These are phyloP conservation scores for Poeciliopsis occidentalis DNA, from an alignment of 2,113 vertebrate genomes.

Conservation along the genomic window DNA sequence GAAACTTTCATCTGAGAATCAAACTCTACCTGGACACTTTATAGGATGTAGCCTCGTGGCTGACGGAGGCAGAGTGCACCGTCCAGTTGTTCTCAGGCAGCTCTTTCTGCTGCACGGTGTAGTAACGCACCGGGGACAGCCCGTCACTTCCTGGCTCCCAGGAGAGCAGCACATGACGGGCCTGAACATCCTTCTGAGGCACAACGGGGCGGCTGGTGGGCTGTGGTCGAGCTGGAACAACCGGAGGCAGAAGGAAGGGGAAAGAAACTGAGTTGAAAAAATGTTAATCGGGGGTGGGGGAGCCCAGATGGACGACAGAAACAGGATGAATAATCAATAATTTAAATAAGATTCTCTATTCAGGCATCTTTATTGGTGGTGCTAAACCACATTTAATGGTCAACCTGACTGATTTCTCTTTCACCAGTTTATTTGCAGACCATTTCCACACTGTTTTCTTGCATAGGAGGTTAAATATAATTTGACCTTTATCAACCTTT, in stretches of 20 bases:
- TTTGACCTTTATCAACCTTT: neutral
- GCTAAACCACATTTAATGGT: neutral
- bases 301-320: neutral
- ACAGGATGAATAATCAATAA: neutral
- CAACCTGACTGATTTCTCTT: neutral
- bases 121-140: constrained; percentile 94
- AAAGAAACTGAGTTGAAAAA: neutral
- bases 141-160: constrained; percentile 97
- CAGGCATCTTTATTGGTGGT: neutral
- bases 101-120: constrained; percentile 91
- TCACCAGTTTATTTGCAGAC: neutral
- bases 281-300: neutral
- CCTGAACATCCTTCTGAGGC: constrained; percentile 80
- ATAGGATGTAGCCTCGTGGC: constrained; percentile 86
- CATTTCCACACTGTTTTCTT: too few relatives aligned
- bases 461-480: too few relatives aligned
- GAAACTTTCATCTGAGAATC: neutral
- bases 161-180: constrained; percentile 87
- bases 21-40: constrained; percentile 86
- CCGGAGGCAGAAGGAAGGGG: neutral
- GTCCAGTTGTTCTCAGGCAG: constrained; percentile 88
- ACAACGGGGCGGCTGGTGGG: constrained; percentile 89
- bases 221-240: constrained; percentile 75
- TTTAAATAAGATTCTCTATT: neutral
- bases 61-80: constrained; percentile 85